Evolutionary conservation across 2,797 vertebrate species (phyloP).

Genomic region (Hippoglossus hippoglossus): DNA sequence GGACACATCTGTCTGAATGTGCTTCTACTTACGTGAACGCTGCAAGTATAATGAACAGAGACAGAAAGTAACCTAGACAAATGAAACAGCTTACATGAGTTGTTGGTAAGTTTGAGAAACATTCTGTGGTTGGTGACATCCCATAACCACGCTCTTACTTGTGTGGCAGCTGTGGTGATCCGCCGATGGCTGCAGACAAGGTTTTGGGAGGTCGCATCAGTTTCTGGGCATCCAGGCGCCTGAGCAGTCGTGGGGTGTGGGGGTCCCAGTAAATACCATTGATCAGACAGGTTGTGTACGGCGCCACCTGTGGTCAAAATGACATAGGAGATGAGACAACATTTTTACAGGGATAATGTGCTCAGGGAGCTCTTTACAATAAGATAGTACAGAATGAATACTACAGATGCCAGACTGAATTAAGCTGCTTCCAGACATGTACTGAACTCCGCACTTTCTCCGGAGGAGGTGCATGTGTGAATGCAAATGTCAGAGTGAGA

Average conservation of each 20-base stretch:
- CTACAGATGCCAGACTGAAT: too few species aligned
- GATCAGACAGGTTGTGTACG: constrained; percentile 94
- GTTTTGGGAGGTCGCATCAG: constrained; percentile 85
- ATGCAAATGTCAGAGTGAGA: too few species aligned
- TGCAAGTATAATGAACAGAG: not conserved
- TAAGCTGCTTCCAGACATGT: too few species aligned
- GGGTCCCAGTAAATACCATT: constrained; percentile 99
- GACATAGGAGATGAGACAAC: not conserved
- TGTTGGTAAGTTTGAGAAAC: too few species aligned
- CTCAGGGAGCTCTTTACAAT: not conserved
- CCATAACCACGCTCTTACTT: constrained; percentile 75
- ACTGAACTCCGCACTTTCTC: too few species aligned
- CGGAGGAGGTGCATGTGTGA: too few species aligned
- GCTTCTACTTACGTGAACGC: not conserved
- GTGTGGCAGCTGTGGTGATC: constrained; percentile 92
- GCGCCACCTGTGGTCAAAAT: constrained; percentile 86
- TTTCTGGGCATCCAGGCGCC: constrained; percentile 88
- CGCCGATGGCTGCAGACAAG: constrained; percentile 65
- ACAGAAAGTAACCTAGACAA: not conserved
- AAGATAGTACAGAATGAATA: too few species aligned
- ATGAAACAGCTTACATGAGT: too few species aligned
- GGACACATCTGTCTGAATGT: not conserved
- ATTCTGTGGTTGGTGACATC: not conserved
- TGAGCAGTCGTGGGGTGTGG: constrained; percentile 91
- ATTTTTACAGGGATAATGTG: not conserved